Conservation (phyloP, 2,888 invertebrate species). For the Alcis repandata region DNA sequence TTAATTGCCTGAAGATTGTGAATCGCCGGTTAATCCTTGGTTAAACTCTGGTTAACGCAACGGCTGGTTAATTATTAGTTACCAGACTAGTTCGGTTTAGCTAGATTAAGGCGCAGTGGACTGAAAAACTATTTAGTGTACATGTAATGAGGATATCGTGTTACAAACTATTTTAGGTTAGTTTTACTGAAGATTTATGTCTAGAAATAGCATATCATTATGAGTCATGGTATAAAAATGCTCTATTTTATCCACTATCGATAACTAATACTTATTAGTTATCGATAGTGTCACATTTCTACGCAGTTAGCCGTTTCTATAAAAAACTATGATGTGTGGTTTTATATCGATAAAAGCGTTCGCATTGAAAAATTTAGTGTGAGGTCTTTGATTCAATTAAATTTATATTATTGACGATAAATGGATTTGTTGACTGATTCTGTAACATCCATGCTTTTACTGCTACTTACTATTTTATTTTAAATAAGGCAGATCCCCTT, state of each 20-base stretch:
- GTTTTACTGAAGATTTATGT: not conserved
- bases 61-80: constrained; percentile 35
- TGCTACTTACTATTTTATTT: too few relatives aligned
- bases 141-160: not conserved
- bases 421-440: too few relatives aligned
- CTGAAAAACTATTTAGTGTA: constrained; percentile 19
- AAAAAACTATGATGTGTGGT: too few relatives aligned
- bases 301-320: not conserved
- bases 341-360: too few relatives aligned
- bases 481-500: too few relatives aligned
- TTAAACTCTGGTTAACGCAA: constrained; percentile 26
- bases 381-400: too few relatives aligned
- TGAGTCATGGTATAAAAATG: not conserved
- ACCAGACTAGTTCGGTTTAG: constrained; percentile 25
- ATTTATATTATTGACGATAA: too few relatives aligned
- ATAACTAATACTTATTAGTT: not conserved
- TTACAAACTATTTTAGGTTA: too few relatives aligned
- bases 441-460: too few relatives aligned
- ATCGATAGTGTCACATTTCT: not conserved
- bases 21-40: constrained; percentile 36
- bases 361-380: too few relatives aligned
- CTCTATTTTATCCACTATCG: too few relatives aligned
- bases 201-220: not conserved
- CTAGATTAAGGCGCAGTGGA: constrained; percentile 17
- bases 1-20: constrained; percentile 48